Percentiles rank a stretch among this genome's conserved stretches.
These are phyloP conservation scores for Glyphotaelius pellucidus DNA, from an alignment of 2,888 invertebrate genomes.

Conservation along the genomic window DNA sequence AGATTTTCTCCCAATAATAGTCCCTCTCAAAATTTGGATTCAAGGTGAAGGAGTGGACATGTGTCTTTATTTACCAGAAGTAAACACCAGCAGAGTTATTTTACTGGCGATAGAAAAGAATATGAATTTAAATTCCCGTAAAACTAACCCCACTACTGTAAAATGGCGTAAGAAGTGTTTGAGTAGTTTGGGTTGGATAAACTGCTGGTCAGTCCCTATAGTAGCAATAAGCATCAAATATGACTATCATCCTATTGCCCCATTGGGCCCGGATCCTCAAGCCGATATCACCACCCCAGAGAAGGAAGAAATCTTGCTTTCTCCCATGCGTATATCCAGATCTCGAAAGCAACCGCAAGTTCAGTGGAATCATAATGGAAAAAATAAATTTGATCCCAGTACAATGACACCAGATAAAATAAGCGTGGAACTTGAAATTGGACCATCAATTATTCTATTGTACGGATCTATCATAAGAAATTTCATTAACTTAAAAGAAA, in stretches of 20 bases:
- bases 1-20: constrained; percentile 94
- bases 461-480: constrained; percentile 95
- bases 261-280: constrained; percentile 91
- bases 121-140: constrained; percentile 87
- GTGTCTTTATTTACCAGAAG: constrained; percentile 93
- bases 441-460: constrained; percentile 92
- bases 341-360: constrained; percentile 84
- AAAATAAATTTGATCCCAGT: constrained; percentile 91
- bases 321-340: constrained; percentile 93
- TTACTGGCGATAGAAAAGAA: constrained; percentile 91
- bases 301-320: constrained; percentile 93
- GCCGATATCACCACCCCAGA: constrained; percentile 96
- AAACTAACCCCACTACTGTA: constrained; percentile 73
- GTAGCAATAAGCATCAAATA: constrained; percentile 94
- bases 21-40: constrained; percentile 94
- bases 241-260: constrained; percentile 94
- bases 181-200: constrained; percentile 90
- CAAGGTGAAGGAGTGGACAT: constrained; percentile 97
- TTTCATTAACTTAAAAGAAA: constrained; percentile 95
- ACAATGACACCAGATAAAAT: constrained; percentile 92
- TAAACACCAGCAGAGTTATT: constrained; percentile 90
- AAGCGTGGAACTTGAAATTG: constrained; percentile 94
- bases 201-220: constrained; percentile 97
- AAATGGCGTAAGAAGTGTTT: constrained; percentile 92
- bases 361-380: constrained; percentile 81